These are phyloP conservation scores for Drosophila prostipennis DNA, from an alignment of 2,888 invertebrate species.

Conservation along the genomic window DNA sequence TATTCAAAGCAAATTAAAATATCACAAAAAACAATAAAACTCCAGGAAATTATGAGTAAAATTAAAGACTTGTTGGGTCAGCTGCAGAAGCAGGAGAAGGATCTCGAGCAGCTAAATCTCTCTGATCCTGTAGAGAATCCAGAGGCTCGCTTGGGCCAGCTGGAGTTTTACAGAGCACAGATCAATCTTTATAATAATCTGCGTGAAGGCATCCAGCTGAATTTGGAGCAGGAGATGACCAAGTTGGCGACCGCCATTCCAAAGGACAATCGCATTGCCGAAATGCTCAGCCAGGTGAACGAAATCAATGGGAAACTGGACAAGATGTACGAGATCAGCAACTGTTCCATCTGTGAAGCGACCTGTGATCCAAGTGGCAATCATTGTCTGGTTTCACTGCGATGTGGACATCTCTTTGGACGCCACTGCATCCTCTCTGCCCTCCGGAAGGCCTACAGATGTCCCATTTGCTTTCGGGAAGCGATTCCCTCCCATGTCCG, in stretches of 20 bases:
- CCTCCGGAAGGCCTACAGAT: neutral
- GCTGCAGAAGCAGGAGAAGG: neutral
- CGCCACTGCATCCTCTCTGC: neutral
- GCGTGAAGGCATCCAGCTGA: neutral
- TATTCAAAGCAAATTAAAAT: neutral
- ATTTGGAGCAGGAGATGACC: neutral
- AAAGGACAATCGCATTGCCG: neutral
- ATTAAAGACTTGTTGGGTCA: neutral
- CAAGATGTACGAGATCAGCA: neutral
- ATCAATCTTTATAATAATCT: neutral
- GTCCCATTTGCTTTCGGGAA: neutral
- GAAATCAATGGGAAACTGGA: neutral
- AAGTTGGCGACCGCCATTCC: neutral
- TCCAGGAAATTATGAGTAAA: neutral
- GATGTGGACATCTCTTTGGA: slow-evolving; percentile 2
- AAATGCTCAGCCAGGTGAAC: neutral
- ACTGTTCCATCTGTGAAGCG: neutral
- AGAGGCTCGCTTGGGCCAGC: neutral
- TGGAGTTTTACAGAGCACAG: neutral
- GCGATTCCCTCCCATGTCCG: neutral
- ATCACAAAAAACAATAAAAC: neutral
- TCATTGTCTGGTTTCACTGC: neutral
- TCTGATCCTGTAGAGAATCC: too few relatives aligned
- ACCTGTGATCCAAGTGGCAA: neutral
- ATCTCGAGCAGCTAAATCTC: neutral